Base-by-base conservation (phyloP, 2,888 invertebrate genomes). In the Linnaemya vulpina region DNA sequence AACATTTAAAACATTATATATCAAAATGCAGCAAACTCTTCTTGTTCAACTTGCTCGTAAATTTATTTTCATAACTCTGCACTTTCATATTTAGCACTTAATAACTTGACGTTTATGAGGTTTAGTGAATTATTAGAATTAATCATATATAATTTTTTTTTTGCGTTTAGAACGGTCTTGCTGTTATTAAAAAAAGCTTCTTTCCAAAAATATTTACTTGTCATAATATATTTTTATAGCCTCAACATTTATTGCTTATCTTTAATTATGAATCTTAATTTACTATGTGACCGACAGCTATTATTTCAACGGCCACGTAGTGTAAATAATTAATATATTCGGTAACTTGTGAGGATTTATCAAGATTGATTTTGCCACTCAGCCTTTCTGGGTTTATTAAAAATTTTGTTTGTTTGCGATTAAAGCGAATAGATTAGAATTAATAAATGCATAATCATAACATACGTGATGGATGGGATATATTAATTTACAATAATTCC, bases 371-470 rank as follows among this genome's bases (percentile, higher is more conserved):
- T 70, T 67, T 58, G 10, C 22, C 2, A 4, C 10, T 38, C 20
- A 35, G 20, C 7, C 4, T 49, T 63, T 22, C 49, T 51, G 20
- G 49, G 30, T 5, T 71, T 71, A 53, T 73, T 38, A 68, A 60
- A 62, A 35, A 53, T 63, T 22, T 20, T 60, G 13, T 70, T 46
- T 62, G 46, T 11, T 75, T 68, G 62, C 43, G 75, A 70, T 81
- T 81, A 22, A 17, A 22, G 30, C 13, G 22, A 68, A 68, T 38
- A 53, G 74, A 68, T 81, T 43, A 75, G 43, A 62, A 75, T 62
- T 75, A 81, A 70, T 81, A 75, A 81, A 81, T 70, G 62, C 62
- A 74, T 74, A 70, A 80, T 81, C 53, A 68, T 62, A 70, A 55
- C 35, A 75, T 35, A 73, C 38, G 79, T 71, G 71, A 53, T 63